Conservation (phyloP, 2,888 invertebrate species). For the Dascillus cervinus region DNA sequence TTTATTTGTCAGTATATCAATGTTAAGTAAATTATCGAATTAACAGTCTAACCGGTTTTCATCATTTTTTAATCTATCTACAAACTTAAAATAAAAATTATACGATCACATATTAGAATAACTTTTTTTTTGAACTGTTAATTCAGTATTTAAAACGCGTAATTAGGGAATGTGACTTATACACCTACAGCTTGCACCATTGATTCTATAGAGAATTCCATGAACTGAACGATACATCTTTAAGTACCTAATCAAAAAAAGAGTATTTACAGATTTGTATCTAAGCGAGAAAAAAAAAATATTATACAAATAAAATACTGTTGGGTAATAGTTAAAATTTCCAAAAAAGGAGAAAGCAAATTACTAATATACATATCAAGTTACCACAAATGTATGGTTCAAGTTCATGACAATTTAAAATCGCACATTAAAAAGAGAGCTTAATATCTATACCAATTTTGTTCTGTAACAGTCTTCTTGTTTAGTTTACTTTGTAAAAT, state of each 20-base stretch:
- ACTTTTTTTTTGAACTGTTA: conserved; percentile 17
- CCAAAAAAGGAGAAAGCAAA: no score
- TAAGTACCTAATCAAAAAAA: conserved; percentile 22
- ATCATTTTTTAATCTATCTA: conserved; percentile 17
- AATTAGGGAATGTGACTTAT: conserved; percentile 35
- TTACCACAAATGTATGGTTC: conserved; percentile 13
- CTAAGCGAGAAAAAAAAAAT: conserved; percentile 27
- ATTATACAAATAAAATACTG: conserved; percentile 35
- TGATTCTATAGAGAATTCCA: conserved; percentile 30
- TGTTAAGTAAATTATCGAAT: conserved; percentile 14
- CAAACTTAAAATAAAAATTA: conserved; percentile 20
- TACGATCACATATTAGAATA: conserved; percentile 20
- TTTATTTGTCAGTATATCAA: conserved; percentile 11
- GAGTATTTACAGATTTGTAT: conserved; percentile 27
- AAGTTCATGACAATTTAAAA: conserved; percentile 13
- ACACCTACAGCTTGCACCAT: conserved; percentile 36
- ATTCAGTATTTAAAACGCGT: conserved; percentile 21
- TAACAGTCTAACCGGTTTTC: conserved; percentile 17
- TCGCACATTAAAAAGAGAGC: conserved; percentile 23
- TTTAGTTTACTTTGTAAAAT: conserved; percentile 32
- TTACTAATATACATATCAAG: conserved; percentile 19
- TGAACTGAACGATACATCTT: conserved; percentile 16
- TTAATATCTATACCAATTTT: conserved; percentile 25
- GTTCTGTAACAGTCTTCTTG: conserved; percentile 34
- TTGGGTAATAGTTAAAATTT: no score